A percentile compares a stretch with the other conserved stretches of the same genome.
phyloP scores from a whole-genome alignment of 2,113 vertebrate species.

The Taxidea taxus region DNA sequence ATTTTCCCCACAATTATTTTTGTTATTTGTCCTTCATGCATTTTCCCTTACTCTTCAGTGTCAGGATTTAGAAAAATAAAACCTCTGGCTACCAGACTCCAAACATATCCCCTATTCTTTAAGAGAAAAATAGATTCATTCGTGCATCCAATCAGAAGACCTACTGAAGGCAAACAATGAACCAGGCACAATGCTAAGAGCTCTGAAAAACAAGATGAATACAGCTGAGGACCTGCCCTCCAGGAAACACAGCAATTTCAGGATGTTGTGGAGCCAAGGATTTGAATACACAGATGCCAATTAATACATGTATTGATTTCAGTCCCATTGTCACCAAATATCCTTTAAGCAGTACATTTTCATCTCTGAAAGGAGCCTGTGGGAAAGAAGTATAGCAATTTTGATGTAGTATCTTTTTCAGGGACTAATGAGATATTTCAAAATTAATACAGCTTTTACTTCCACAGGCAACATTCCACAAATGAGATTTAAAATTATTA shows the following conservation, averaged over 20 bases:
- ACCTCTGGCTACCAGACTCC: background rate
- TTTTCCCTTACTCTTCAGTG: background rate
- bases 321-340: background rate
- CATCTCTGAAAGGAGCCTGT: background rate
- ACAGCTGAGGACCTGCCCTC: no score
- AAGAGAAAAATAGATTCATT: background rate
- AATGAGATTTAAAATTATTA: slow-evolving; percentile 44
- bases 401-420: slow-evolving; percentile 15
- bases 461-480: slow-evolving; percentile 23
- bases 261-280: background rate
- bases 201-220: background rate
- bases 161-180: background rate
- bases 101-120: background rate
- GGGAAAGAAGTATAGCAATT: background rate
- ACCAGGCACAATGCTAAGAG: background rate
- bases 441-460: slow-evolving; percentile 30
- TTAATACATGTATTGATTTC: background rate
- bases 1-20: background rate
- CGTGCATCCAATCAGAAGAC: fast-evolving
- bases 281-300: background rate
- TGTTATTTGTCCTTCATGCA: background rate
- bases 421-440: slow-evolving; percentile 18
- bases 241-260: background rate
- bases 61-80: slow-evolving; percentile 15
- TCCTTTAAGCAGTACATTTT: background rate